phyloP scores from a whole-genome alignment of 1,140 invertebrate genomes.

The Drosophila melanica region DNA sequence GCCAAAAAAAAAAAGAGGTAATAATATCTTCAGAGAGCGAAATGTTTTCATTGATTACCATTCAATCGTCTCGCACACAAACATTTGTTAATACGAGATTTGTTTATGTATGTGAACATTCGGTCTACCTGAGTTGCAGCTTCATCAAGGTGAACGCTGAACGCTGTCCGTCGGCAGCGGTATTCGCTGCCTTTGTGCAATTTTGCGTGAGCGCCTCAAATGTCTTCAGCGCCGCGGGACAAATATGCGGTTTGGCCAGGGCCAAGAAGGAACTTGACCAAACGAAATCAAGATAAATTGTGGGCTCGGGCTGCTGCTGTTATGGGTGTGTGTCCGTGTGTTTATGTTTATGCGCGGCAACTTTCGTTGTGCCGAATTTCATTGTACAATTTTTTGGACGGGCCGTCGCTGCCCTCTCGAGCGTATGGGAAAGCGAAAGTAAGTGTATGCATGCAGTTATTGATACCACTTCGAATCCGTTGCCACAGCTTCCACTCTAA shows the following conservation, averaged over 20 bases:
- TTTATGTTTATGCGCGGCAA: slow-evolving; percentile 49
- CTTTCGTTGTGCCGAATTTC: slow-evolving; percentile 80
- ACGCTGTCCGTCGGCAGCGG: background rate
- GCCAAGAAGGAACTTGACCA: slow-evolving; percentile 59
- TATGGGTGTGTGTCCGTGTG: slow-evolving; percentile 38
- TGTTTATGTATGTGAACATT: background rate
- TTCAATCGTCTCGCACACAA: slow-evolving; percentile 29
- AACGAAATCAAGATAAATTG: slow-evolving; percentile 64
- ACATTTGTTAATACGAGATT: background rate
- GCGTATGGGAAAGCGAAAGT: slow-evolving; percentile 73
- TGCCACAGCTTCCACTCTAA: slow-evolving; percentile 48
- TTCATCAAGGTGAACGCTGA: slow-evolving; percentile 39
- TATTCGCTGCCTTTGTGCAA: slow-evolving; percentile 34
- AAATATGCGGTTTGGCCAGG: slow-evolving; percentile 10
- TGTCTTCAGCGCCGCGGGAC: slow-evolving; percentile 1
- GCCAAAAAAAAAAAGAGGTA: background rate
- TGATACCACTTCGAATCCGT: slow-evolving; percentile 49
- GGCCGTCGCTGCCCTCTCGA: slow-evolving; percentile 23
- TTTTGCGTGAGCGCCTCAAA: slow-evolving; percentile 38
- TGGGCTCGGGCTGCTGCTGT: slow-evolving; percentile 49
- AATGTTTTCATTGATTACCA: slow-evolving; percentile 69
- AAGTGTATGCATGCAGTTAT: slow-evolving; percentile 63
- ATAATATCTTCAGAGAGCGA: slow-evolving; percentile 20
- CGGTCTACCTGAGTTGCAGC: slow-evolving; percentile 42
- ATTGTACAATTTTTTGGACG: slow-evolving; percentile 67